Conservation (phyloP, 2,888 invertebrate species). For the Ptychoptera albimana region DNA sequence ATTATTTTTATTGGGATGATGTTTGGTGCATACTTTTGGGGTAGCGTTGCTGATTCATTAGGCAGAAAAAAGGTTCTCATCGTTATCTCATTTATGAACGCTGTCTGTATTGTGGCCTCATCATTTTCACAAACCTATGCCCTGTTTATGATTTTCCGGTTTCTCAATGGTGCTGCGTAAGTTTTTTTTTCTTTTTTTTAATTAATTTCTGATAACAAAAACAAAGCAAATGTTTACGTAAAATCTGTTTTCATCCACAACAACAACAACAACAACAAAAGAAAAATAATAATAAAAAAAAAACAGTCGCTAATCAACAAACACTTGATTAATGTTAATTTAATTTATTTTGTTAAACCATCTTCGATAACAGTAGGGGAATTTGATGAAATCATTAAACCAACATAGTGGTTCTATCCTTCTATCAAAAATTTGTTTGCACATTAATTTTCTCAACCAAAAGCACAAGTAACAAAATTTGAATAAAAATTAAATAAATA, state of each 20-base stretch:
- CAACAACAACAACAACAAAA: background rate
- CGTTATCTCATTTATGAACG: conserved; percentile 80
- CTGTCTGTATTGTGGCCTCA: conserved; percentile 75
- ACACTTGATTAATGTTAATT: too few relatives aligned
- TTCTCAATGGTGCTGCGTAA: conserved; percentile 89
- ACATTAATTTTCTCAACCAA: too few relatives aligned
- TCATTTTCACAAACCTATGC: conserved; percentile 80
- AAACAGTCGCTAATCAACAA: background rate
- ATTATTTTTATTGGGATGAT: conserved; percentile 84
- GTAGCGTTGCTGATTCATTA: conserved; percentile 74
- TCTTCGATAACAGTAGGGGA: too few relatives aligned
- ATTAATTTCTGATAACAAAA: background rate
- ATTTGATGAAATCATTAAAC: too few relatives aligned
- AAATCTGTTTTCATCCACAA: background rate
- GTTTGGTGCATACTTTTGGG: conserved; percentile 88
- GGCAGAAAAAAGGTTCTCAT: conserved; percentile 80
- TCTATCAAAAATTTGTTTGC: too few relatives aligned
- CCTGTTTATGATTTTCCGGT: conserved; percentile 78
- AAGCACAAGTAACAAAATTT: too few relatives aligned
- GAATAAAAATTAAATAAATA: too few relatives aligned
- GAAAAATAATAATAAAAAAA: background rate
- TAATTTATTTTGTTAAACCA: too few relatives aligned
- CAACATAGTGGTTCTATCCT: too few relatives aligned
- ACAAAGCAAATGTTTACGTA: background rate
- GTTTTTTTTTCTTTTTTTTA: conserved; percentile 27